Conservation (phyloP, 2,888 invertebrate genomes). For the Hemistola chrysoprasaria region DNA sequence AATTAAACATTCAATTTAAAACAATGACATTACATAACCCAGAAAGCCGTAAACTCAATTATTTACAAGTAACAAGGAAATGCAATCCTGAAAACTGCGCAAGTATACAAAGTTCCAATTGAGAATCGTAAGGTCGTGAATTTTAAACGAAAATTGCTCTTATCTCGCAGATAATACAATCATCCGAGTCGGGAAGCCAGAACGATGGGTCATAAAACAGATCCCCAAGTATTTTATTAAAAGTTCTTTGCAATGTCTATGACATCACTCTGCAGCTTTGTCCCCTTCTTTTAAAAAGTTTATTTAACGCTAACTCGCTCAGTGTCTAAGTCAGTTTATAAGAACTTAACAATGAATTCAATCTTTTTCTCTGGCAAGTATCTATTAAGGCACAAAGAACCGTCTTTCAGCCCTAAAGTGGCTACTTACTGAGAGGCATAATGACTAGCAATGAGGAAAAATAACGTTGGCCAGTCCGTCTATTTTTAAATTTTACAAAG, state of each 20-base stretch:
- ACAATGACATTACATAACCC: slow-evolving; percentile 9
- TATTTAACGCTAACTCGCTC: slow-evolving; percentile 46
- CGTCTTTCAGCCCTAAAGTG: slow-evolving; percentile 36
- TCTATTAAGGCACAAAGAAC: slow-evolving; percentile 44
- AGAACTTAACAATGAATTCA: slow-evolving; percentile 50
- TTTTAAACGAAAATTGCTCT: slow-evolving; percentile 25
- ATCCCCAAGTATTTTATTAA: slow-evolving; percentile 51
- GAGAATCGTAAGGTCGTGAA: slow-evolving; percentile 17
- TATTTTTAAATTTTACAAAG: slow-evolving; percentile 27
- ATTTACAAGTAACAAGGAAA: slow-evolving; percentile 20
- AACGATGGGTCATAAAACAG: slow-evolving; percentile 38
- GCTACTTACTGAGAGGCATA: slow-evolving; percentile 34
- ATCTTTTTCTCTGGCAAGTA: slow-evolving; percentile 44
- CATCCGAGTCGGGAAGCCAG: slow-evolving; percentile 20
- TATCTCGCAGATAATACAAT: slow-evolving; percentile 23
- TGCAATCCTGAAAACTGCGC: slow-evolving; percentile 11
- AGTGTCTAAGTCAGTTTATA: slow-evolving; percentile 46
- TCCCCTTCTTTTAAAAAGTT: slow-evolving; percentile 42
- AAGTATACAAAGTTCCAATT: slow-evolving; percentile 19
- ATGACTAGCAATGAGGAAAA: slow-evolving; percentile 35
- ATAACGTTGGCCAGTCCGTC: slow-evolving; percentile 31
- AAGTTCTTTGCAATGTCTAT: slow-evolving; percentile 49
- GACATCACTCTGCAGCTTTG: slow-evolving; percentile 41
- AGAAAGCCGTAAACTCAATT: slow-evolving; percentile 18
- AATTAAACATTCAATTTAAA: slow-evolving; percentile 8